Percentiles rank a stretch among this genome's conserved stretches.
These are phyloP conservation scores for Byasa hedistus DNA, from an alignment of 2,888 invertebrate genomes.

Conservation along the genomic window DNA sequence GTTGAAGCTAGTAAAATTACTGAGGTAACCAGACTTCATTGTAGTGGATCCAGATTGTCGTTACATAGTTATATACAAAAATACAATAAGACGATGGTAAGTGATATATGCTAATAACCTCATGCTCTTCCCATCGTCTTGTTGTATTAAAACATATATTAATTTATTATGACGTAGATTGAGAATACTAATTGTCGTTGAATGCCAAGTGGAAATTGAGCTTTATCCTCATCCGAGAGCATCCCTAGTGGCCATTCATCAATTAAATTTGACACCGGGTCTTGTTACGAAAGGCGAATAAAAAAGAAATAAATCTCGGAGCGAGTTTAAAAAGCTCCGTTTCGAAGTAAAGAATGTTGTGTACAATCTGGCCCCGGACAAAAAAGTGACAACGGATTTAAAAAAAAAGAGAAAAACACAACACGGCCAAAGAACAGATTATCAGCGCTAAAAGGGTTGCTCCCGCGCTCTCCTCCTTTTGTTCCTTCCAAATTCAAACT, in stretches of 20 bases:
- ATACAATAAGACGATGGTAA: too few relatives aligned
- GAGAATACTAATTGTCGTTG: conserved; percentile 3
- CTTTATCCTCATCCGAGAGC: conserved; percentile 60
- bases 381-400: conserved; percentile 79
- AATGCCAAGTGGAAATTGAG: conserved; percentile 44
- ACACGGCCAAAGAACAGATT: conserved; percentile 78
- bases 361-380: conserved; percentile 78
- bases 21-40: too few relatives aligned
- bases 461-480: conserved; percentile 78
- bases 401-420: conserved; percentile 62
- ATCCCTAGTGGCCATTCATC: conserved; percentile 73
- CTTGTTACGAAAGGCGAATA: conserved; percentile 70
- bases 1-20: too few relatives aligned
- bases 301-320: conserved; percentile 73
- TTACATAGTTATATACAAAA: too few relatives aligned
- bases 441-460: conserved; percentile 81
- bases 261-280: conserved; percentile 71
- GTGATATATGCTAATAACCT: too few relatives aligned
- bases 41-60: too few relatives aligned
- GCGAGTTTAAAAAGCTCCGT: conserved; percentile 76
- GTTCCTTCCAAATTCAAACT: conserved; percentile 79
- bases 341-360: conserved; percentile 80
- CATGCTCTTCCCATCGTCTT: too few relatives aligned
- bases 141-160: too few relatives aligned
- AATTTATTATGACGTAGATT: too few relatives aligned